A percentile compares a stretch with the other conserved stretches of the same genome.
Evolutionary conservation across 1,140 invertebrate genomes (phyloP).

Genomic region (Eriosoma lanigerum): DNA sequence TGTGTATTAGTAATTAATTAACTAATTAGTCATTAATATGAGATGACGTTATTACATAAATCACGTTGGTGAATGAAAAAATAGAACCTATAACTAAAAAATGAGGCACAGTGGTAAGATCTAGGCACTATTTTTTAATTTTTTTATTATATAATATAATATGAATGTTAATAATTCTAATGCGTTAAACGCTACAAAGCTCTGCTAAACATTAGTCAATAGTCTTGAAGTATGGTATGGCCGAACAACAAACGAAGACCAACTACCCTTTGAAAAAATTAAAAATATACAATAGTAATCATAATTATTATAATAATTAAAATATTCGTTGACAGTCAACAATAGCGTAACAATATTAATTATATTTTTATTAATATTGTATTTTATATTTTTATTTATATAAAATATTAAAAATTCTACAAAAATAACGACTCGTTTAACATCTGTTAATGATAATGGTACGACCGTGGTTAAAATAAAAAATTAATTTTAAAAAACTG

Average conservation of each 20-base stretch:
- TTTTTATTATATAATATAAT: too few species aligned
- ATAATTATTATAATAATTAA: too few species aligned
- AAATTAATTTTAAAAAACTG: too few species aligned
- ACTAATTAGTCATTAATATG: too few species aligned
- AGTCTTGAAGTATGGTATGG: neutral
- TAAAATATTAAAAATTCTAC: neutral
- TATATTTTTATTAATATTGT: neutral
- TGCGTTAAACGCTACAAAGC: neutral
- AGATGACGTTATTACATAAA: too few species aligned
- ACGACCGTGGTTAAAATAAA: too few species aligned
- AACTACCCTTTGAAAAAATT: neutral
- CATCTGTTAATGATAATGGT: too few species aligned
- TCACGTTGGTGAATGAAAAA: slow-evolving; percentile 2
- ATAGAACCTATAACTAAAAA: slow-evolving; percentile 3
- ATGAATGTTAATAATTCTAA: neutral
- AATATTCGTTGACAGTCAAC: too few species aligned
- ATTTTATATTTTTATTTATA: neutral
- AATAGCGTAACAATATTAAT: neutral
- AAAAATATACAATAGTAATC: neutral
- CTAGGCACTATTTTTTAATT: slow-evolving; percentile 38
- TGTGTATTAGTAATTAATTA: too few species aligned
- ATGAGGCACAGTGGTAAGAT: slow-evolving; percentile 39
- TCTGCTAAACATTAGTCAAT: neutral
- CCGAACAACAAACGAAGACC: neutral
- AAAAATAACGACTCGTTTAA: slow-evolving; percentile 2